phyloP scores from a whole-genome alignment of 2,113 vertebrate genomes.

The Pelobates fuscus region DNA sequence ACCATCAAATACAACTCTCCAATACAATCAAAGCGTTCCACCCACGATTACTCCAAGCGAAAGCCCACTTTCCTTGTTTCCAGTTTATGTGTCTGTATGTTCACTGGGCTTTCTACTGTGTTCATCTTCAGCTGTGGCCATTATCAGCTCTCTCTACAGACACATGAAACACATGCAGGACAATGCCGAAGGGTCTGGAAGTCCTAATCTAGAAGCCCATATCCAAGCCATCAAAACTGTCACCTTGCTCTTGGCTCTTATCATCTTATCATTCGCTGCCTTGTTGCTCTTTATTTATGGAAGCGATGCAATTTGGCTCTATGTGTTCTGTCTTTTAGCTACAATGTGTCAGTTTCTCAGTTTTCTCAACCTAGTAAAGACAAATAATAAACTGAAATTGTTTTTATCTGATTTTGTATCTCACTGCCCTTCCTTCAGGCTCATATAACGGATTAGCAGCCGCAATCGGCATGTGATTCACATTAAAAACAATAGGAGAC shows the following conservation, averaged over 20 bases:
- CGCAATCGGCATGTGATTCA: no score
- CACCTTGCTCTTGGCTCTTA: not conserved
- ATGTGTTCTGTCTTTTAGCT: not conserved
- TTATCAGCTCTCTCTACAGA: slow-evolving; percentile 3
- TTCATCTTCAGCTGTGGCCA: not conserved
- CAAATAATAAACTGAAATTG: slow-evolving; percentile 8
- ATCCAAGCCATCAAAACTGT: not conserved
- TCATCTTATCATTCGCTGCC: not conserved
- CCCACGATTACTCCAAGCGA: no score
- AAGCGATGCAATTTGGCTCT: not conserved
- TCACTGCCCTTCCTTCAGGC: not conserved
- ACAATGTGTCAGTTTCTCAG: not conserved
- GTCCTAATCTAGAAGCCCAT: not conserved
- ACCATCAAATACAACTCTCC: no score
- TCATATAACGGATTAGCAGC: no score
- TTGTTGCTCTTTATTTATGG: not conserved
- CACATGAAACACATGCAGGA: slow-evolving; percentile 5
- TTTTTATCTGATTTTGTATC: not conserved
- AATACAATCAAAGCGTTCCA: no score
- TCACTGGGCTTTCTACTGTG: not conserved
- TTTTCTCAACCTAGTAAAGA: not conserved
- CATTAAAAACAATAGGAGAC: no score
- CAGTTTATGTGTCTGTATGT: not conserved
- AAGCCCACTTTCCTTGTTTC: not conserved
- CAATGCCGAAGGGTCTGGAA: not conserved